phyloP scores from a whole-genome alignment of 2,888 invertebrate species.

The Sericinus montela region DNA sequence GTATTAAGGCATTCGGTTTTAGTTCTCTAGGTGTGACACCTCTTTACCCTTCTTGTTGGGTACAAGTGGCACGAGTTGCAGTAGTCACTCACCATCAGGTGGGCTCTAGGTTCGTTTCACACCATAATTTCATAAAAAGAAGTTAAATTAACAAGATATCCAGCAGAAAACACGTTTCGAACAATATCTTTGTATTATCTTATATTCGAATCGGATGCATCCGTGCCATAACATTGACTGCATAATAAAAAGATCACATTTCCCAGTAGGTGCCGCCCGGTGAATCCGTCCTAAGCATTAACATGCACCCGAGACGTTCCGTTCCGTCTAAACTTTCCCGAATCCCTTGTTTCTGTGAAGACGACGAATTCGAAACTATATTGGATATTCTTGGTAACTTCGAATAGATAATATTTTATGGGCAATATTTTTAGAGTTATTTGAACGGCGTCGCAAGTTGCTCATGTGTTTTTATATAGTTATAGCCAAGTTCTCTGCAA shows the following conservation, averaged over 20 bases:
- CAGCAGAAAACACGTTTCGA: slow-evolving; percentile 6
- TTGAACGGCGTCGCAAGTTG: too few relatives aligned
- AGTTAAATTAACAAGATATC: slow-evolving; percentile 13
- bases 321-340: slow-evolving; percentile 37
- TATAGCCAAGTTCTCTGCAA: too few relatives aligned
- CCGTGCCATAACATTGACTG: slow-evolving; percentile 42
- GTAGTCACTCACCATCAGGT: too few relatives aligned
- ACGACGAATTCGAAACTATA: not conserved
- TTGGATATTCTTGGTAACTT: not conserved
- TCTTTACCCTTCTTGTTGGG: too few relatives aligned
- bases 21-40: too few relatives aligned
- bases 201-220: slow-evolving; percentile 26
- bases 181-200: slow-evolving; percentile 18
- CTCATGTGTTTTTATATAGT: too few relatives aligned
- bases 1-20: too few relatives aligned
- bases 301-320: slow-evolving; percentile 39
- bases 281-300: slow-evolving; percentile 36
- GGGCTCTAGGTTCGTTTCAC: too few relatives aligned
- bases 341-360: slow-evolving; percentile 37
- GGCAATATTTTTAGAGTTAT: too few relatives aligned
- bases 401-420: not conserved
- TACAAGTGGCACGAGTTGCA: too few relatives aligned
- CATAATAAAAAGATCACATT: slow-evolving; percentile 51
- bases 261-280: slow-evolving; percentile 46
- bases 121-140: too few relatives aligned